Conservation (phyloP, 2,113 vertebrate species). For the Pluvianellus socialis region DNA sequence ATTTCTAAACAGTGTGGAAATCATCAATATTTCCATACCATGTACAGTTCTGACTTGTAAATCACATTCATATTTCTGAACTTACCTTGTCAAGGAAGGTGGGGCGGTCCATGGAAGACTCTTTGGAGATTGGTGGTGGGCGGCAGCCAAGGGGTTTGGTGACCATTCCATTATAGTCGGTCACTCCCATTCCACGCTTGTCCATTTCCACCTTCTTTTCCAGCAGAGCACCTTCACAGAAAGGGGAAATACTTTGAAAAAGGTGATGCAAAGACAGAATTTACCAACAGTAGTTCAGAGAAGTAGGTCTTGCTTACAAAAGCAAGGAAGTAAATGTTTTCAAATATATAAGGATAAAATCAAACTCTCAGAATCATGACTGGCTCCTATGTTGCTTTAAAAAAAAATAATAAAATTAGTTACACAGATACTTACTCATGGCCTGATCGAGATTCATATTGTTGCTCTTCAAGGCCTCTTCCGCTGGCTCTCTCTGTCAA, state of each 20-base stretch:
- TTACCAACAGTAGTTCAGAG: not conserved
- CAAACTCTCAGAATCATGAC: not conserved
- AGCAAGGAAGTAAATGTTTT: not conserved
- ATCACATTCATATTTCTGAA: not conserved
- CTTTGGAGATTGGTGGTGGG: constrained; percentile 94
- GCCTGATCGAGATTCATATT: constrained; percentile 99
- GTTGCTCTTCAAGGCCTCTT: constrained; percentile 98
- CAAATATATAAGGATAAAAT: not conserved
- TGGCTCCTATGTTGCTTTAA: not conserved
- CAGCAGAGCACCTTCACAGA: constrained; percentile 87
- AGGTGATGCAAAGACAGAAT: not conserved
- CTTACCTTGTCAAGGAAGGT: constrained; percentile 94
- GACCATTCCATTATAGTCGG: constrained; percentile 93
- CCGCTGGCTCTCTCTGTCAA: constrained; percentile 94
- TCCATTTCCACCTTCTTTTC: constrained; percentile 99
- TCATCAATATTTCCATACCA: not conserved
- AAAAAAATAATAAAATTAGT: not conserved
- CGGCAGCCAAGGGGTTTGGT: constrained; percentile 93
- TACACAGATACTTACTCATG: constrained; percentile 88
- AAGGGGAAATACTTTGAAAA: not conserved
- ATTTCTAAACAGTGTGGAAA: not conserved
- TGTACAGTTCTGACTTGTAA: too few species aligned
- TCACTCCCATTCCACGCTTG: constrained; percentile 94
- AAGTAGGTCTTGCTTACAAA: not conserved
- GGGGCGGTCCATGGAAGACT: constrained; percentile 92